phyloP scores from a whole-genome alignment of 2,888 invertebrate genomes.

The Melanargia galathea region DNA sequence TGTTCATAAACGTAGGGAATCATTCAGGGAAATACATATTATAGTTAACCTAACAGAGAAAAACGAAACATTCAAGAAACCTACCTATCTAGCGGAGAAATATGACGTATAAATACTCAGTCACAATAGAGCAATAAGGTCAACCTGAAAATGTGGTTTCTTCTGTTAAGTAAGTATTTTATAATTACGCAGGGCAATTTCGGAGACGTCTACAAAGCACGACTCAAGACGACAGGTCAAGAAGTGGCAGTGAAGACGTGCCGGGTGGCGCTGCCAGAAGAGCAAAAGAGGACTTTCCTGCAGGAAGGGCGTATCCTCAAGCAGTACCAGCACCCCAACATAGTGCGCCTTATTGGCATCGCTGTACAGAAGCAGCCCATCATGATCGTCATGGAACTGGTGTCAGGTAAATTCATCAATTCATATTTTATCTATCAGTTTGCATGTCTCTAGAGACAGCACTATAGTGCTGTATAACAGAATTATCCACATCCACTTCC shows the following conservation, averaged over 20 bases:
- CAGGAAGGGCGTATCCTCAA: slow-evolving; percentile 97
- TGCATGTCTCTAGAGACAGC: no score
- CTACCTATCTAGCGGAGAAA: no score
- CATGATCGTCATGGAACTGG: slow-evolving; percentile 99
- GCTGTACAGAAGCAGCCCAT: slow-evolving; percentile 99
- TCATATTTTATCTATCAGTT: background rate
- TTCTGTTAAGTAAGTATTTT: background rate
- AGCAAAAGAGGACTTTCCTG: slow-evolving; percentile 95
- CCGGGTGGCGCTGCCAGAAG: slow-evolving; percentile 95
- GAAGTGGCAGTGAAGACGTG: slow-evolving; percentile 98
- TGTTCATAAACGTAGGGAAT: no score
- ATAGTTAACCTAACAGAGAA: no score
- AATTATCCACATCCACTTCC: no score
- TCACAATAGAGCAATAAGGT: no score
- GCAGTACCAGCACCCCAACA: slow-evolving; percentile 98
- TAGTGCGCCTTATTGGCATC: slow-evolving; percentile 97
- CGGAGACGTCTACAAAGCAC: slow-evolving; percentile 97
- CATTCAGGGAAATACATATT: no score
- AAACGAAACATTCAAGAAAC: no score
- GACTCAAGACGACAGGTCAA: slow-evolving; percentile 89
- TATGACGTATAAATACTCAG: no score
- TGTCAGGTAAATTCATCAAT: slow-evolving; percentile 83
- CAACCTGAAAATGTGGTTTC: no score
- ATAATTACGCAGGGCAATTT: slow-evolving; percentile 92
- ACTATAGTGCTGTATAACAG: no score